Percentiles rank a stretch among this genome's conserved stretches.
These are phyloP conservation scores for Ischnura elegans DNA, from an alignment of 2,888 invertebrate genomes.

Conservation along the genomic window DNA sequence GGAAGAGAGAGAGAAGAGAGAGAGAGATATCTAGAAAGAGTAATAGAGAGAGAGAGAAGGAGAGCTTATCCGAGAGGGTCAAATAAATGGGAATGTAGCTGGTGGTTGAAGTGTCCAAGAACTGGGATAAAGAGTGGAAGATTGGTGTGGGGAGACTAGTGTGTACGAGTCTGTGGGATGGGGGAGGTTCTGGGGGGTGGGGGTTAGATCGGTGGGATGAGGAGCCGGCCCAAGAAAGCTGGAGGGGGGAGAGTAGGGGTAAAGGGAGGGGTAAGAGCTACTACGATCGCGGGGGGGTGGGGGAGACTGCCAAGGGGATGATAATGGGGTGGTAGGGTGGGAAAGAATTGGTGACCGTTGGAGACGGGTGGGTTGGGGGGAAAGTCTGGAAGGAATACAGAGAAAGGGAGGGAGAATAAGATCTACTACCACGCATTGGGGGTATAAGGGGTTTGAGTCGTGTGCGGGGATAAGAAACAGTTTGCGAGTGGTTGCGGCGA, in stretches of 20 bases:
- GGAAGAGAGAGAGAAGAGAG: background rate
- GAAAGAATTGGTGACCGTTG: slow-evolving; percentile 20
- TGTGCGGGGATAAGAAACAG: slow-evolving; percentile 44
- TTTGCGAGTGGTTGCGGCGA: slow-evolving; percentile 58
- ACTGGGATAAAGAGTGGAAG: slow-evolving; percentile 34
- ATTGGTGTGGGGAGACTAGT: too few relatives aligned
- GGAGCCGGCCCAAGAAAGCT: background rate
- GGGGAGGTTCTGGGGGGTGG: background rate
- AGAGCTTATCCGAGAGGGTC: background rate
- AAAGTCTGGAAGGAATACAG: background rate
- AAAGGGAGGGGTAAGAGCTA: background rate
- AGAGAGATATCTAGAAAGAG: background rate
- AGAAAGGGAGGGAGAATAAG: background rate
- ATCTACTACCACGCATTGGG: background rate
- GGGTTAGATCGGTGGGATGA: background rate
- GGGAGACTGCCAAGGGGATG: background rate
- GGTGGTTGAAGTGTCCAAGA: slow-evolving; percentile 45
- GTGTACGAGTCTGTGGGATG: too few relatives aligned
- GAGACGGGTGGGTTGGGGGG: background rate
- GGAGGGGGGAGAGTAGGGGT: background rate
- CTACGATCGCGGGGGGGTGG: background rate
- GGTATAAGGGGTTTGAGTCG: background rate
- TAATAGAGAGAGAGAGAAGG: background rate
- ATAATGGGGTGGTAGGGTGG: slow-evolving; percentile 13
- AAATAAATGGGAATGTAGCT: slow-evolving; percentile 49